Evolutionary conservation across 2,113 vertebrate species (phyloP).

Genomic region (Corythaeola cristata): DNA sequence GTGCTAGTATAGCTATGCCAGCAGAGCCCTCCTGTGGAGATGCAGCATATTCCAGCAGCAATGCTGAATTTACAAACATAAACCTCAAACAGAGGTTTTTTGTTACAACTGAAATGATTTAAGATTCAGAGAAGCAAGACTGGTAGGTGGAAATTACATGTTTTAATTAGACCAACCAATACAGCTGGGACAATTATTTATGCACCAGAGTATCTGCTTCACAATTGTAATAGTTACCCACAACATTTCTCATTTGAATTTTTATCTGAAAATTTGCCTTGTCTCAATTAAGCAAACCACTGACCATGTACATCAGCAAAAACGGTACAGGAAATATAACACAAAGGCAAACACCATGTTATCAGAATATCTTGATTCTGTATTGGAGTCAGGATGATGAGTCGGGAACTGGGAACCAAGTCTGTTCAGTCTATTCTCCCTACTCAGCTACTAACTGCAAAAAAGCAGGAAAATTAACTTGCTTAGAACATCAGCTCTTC

Average conservation of each 20-base stretch:
- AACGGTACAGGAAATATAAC: background rate
- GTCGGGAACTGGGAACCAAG: background rate
- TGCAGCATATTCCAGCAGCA: background rate
- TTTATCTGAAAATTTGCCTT: background rate
- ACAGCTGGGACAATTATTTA: background rate
- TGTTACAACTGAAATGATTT: background rate
- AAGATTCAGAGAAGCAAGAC: background rate
- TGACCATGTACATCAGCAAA: background rate
- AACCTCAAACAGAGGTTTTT: background rate
- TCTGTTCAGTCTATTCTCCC: background rate
- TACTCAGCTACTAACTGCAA: background rate
- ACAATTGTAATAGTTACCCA: background rate
- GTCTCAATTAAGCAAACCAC: background rate
- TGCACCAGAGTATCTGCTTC: background rate
- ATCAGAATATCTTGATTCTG: background rate
- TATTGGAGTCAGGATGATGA: background rate
- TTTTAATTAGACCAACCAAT: background rate
- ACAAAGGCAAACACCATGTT: background rate
- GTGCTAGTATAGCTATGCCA: background rate
- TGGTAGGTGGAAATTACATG: background rate
- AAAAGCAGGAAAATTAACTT: background rate
- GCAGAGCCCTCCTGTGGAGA: conserved; percentile 64
- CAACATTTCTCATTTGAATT: background rate
- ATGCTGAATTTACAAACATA: background rate
- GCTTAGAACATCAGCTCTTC: background rate